Base-by-base conservation (phyloP, 2,888 invertebrate species). In the Suillia variegata region DNA sequence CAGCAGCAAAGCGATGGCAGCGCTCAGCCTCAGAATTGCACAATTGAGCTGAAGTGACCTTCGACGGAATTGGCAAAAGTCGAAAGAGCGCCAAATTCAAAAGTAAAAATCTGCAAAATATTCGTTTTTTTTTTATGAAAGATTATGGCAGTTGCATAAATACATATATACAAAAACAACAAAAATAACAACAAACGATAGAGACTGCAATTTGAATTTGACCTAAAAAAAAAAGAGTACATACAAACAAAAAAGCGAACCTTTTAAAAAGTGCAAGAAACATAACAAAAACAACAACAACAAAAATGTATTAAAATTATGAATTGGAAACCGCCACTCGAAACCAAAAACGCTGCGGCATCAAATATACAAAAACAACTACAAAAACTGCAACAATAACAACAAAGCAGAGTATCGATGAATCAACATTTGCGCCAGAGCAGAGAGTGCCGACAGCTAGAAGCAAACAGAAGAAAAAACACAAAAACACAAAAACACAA, bases 391-490 rank as follows among this genome's bases (percentile, higher is more conserved):
- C 38, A n/a, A 38, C 51, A 33, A 3, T 47, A 4, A n/a, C 38
- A 12, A 38, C 10, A 38, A 49, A 60, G 45, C 55, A 42, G 51
- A 55, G 24, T 52, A 24, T 55, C 62, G 64, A 64, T 62, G 64
- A 64, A 60, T 64, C 64, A 64, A 64, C 64, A 64, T 60, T 64
- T 62, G 64, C 56, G 62, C 34, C 50, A 50, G 49, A 49, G 17
- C 53, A 54, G 45, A 18, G 48, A 48, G 33, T 21, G 53, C 24
- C 42, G 13, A 12, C 13, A 53, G 47, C 38, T 38, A 4, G 31
- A 31, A n/a, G 38, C 38, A 13, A 38, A 38, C 6, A 4, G 38
- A 38, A 38, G 10, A 38, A 13, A 26, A 5, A 26, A 26, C 26
- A 26, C n/a, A n/a, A n/a, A n/a, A n/a, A n/a, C n/a, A n/a, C n/a